Base-by-base conservation (phyloP, 2,797 vertebrate species). In the Borostomias antarcticus region DNA sequence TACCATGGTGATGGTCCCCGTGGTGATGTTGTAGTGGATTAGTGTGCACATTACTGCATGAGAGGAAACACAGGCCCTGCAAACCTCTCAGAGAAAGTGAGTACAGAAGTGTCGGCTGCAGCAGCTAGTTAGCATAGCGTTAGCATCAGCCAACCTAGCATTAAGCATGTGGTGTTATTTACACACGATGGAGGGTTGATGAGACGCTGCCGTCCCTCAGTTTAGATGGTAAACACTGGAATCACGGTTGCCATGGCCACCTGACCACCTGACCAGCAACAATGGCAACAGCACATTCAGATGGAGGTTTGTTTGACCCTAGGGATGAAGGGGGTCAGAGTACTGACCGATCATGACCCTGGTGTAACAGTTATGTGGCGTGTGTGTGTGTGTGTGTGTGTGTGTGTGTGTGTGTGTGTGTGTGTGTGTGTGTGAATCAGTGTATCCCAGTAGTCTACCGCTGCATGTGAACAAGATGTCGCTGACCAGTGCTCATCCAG, bases 1-100 rank as follows among this genome's bases (percentile, higher is more conserved):
- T 69, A 59, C 59, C 66, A 75, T 59, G 60, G 66, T 60, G 50
- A 68, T 62, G 40, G 35, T 58, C 11, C 23, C 30, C 52, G 57
- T 64, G 25, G 69, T 47, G 60, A 68, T 23, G 19, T 40, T 11
- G 8, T 23, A 51, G 48, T 23, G 21, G 9, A 0, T 51, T 23
- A 51, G 19, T 52, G 50, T 52, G 23, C 11, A 11, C 23, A 15
- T 28, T 52, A 25, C n/a, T n/a, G n/a, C n/a, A n/a, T n/a, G n/a
- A n/a, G n/a, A n/a, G n/a, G n/a, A n/a, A n/a, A n/a, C n/a, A n/a
- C n/a, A n/a, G n/a, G n/a, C n/a, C n/a, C n/a, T n/a, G n/a, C n/a
- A n/a, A n/a, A n/a, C n/a, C n/a, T n/a, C n/a, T n/a, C n/a, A n/a
- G n/a, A n/a, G n/a, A n/a, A n/a, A n/a, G n/a, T n/a, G n/a, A n/a